Evolutionary conservation across 2,888 invertebrate species (phyloP).

Genomic region (Peribatodes rhomboidaria): DNA sequence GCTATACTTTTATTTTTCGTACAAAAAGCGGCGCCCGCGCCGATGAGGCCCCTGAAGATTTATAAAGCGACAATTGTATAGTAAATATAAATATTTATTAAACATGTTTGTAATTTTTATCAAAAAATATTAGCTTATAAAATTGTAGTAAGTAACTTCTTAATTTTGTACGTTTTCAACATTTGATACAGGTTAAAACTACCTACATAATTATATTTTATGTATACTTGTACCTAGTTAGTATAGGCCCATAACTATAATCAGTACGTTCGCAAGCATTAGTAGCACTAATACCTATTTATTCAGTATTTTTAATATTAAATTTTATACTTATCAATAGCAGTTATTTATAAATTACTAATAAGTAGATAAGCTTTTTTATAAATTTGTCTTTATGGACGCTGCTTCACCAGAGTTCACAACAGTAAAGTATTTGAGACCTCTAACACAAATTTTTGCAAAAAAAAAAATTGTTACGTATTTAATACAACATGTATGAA

Average conservation of each 20-base stretch:
- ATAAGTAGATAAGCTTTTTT: not conserved
- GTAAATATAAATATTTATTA: constrained; percentile 21
- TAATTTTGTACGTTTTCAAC: constrained; percentile 1
- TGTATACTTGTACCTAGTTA: not conserved
- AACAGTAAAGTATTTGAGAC: not conserved
- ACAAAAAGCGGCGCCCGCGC: constrained; percentile 75
- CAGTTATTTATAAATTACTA: not conserved
- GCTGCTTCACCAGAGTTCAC: not conserved
- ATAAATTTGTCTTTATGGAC: constrained; percentile 6
- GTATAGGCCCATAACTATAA: constrained; percentile 9
- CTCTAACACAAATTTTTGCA: too few species aligned
- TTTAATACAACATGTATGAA: too few species aligned
- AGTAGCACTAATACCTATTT: constrained; percentile 61
- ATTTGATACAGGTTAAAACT: constrained; percentile 1
- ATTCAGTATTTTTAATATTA: constrained; percentile 8
- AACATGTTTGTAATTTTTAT: not conserved
- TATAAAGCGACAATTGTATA: constrained; percentile 32
- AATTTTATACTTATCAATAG: constrained; percentile 12
- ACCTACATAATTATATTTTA: constrained; percentile 24
- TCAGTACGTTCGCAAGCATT: constrained; percentile 53
- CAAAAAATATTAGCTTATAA: not conserved
- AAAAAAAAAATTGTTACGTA: too few species aligned
- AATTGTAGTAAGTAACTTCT: not conserved
- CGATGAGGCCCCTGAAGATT: constrained; percentile 59
- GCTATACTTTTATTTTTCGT: constrained; percentile 85